These are phyloP conservation scores for Boloria euphrosyne DNA, from an alignment of 2,888 invertebrate species.

Conservation along the genomic window DNA sequence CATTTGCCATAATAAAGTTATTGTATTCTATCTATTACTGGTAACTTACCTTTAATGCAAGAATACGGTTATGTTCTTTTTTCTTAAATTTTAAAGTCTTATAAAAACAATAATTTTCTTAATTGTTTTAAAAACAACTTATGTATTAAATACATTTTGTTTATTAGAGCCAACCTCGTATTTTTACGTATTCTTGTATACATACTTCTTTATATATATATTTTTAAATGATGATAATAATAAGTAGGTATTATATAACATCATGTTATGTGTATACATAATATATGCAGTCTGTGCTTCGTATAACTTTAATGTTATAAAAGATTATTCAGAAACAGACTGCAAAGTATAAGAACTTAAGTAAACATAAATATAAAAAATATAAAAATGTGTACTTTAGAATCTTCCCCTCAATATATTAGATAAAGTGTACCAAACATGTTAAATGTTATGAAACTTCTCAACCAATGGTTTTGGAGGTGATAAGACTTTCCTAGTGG, in stretches of 20 bases:
- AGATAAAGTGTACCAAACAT: slow-evolving; percentile 12
- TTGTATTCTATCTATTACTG: no score
- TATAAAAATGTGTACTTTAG: slow-evolving; percentile 2
- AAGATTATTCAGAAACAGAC: slow-evolving; percentile 4
- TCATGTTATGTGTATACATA: not conserved
- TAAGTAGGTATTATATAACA: not conserved
- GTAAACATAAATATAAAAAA: slow-evolving; percentile 10
- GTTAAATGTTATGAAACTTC: slow-evolving; percentile 31
- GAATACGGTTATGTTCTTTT: no score
- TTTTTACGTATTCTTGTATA: no score
- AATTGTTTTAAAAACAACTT: no score
- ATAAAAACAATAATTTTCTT: no score
- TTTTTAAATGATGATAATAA: not conserved
- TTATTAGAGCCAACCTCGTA: no score
- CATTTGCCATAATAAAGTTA: no score
- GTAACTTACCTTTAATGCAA: no score
- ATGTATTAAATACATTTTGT: no score
- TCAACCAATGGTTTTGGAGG: slow-evolving; percentile 27
- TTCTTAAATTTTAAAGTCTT: no score
- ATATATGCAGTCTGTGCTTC: slow-evolving; percentile 16
- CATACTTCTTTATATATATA: no score
- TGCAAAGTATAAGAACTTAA: slow-evolving; percentile 10
- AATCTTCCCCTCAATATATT: slow-evolving; percentile 18
- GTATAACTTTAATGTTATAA: not conserved
- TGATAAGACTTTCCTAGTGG: no score